Evolutionary conservation across 2,797 vertebrate species (phyloP).

Genomic region (Scarus forsteni): DNA sequence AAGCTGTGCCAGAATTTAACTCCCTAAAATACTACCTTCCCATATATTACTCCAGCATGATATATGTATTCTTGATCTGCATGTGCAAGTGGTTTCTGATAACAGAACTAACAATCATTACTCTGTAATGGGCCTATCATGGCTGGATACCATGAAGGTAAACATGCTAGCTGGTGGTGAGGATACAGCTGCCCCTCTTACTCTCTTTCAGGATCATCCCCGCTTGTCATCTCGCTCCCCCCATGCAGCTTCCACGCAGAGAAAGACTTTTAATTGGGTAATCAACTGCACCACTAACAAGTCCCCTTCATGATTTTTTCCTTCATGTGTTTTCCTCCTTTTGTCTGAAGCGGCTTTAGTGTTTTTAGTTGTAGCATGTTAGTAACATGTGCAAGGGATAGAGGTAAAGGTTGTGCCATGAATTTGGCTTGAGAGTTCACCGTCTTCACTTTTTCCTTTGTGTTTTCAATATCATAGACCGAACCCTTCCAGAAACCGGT

Average conservation of each 20-base stretch:
- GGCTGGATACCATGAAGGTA: constrained; percentile 70
- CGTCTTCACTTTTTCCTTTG: constrained; percentile 40
- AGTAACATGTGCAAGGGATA: constrained; percentile 58
- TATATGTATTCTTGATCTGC: constrained; percentile 53
- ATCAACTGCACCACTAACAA: constrained; percentile 84
- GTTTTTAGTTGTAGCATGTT: constrained; percentile 55
- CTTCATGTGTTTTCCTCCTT: constrained; percentile 61
- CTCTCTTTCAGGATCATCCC: constrained; percentile 84
- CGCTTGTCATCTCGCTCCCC: constrained; percentile 84
- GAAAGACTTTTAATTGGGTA: constrained; percentile 89
- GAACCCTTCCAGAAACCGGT: constrained; percentile 99
- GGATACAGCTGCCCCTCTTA: constrained; percentile 82
- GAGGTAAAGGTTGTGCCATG: constrained; percentile 33
- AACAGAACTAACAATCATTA: constrained; percentile 68
- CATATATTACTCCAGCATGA: constrained; percentile 50
- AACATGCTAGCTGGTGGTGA: constrained; percentile 78
- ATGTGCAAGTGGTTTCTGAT: constrained; percentile 64
- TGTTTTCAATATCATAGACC: constrained; percentile 83
- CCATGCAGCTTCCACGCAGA: constrained; percentile 85
- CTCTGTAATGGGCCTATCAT: constrained; percentile 58
- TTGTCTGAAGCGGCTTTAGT: constrained; percentile 71
- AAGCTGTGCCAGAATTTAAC: constrained; percentile 31
- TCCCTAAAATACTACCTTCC: constrained; percentile 32
- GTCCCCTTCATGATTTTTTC: constrained; percentile 77
- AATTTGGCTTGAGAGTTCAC: constrained; percentile 18